A percentile compares a stretch with the other conserved stretches of the same genome.
Evolutionary conservation across 2,113 vertebrate species (phyloP).

Genomic region (Macrotus californicus): DNA sequence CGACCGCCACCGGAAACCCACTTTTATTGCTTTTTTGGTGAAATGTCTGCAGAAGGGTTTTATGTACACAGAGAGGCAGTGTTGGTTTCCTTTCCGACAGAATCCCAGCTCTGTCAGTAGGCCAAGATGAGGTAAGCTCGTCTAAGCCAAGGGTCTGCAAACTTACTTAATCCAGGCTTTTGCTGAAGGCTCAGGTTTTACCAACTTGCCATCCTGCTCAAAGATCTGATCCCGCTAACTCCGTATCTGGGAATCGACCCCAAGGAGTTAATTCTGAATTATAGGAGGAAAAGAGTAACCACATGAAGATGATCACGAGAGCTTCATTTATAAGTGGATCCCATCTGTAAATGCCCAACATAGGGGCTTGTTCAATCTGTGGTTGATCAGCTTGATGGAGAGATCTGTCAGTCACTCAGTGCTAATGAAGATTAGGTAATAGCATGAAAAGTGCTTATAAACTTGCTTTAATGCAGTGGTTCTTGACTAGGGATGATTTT

Average conservation of each 20-base stretch:
- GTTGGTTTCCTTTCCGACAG: not conserved
- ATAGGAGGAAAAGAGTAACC: not conserved
- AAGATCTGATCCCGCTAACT: not conserved
- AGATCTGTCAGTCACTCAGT: not conserved
- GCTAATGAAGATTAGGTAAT: not conserved
- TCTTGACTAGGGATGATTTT: not conserved
- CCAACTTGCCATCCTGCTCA: not conserved
- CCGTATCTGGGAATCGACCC: not conserved
- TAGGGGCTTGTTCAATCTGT: not conserved
- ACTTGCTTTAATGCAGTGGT: not conserved
- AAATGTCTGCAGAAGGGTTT: not conserved
- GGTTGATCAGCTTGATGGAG: not conserved
- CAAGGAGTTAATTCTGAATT: not conserved
- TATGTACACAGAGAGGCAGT: not conserved
- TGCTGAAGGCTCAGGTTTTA: not conserved
- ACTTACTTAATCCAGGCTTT: not conserved
- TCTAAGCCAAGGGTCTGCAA: not conserved
- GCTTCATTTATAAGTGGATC: not conserved
- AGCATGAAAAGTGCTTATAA: not conserved
- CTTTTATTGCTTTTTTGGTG: not conserved
- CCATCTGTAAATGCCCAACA: not conserved
- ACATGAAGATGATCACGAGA: not conserved
- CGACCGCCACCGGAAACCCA: accelerated
- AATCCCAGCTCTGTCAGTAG: not conserved
- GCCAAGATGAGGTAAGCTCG: too few relatives aligned